Evolutionary conservation across 2,797 vertebrate genomes (phyloP), one percentile per base, ranked within the genome.

Genomic region (Gallinago nigripennis): DNA sequence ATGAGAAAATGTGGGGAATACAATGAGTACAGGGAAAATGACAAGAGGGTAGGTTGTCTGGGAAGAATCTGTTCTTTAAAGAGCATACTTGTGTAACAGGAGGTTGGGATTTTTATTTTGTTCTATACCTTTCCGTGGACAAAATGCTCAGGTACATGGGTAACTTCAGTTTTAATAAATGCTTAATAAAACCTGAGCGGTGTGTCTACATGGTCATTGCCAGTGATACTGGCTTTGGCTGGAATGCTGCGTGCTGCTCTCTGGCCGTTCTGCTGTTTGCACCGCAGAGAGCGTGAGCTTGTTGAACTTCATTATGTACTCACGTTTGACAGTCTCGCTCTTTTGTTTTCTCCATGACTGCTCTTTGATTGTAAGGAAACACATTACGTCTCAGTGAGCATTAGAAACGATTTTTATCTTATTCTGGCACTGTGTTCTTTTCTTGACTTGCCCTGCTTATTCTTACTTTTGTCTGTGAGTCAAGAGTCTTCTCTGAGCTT

Each of bases 291-390:
- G 37, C 2, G 1, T 2, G 6, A 66, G 23, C 46, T 70, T 63
- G 45, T 43, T 86, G 48, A 91, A 56, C 35, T 82, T 85, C 35
- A 68, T 88, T 56, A 70, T 4, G 4, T 61, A 79, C n/a, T 69
- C 61, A 16, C 2, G 2, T 87, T 90, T 72, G 35, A 77, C 73
- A 68, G 27, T 75, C 64, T 73, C 82, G 27, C 35, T 81, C 12
- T 94, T 91, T 48, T 91, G 69, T 86, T 96, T 86, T 88, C 53
- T 90, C 8, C 30, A 25, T 64, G 48, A 71, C 23, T 90, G 30
- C 51, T 71, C 24, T 58, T 81, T 63, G 35, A 48, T 66, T 65
- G 30, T 83, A 86, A 86, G 82, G 60, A 78, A 94, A 20, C 27
- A 48, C 31, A 51, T 82, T 83, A 48, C 51, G 19, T 90, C 37